phyloP scores from a whole-genome alignment of 2,797 vertebrate species.

The Dromococcyx pavoninus region DNA sequence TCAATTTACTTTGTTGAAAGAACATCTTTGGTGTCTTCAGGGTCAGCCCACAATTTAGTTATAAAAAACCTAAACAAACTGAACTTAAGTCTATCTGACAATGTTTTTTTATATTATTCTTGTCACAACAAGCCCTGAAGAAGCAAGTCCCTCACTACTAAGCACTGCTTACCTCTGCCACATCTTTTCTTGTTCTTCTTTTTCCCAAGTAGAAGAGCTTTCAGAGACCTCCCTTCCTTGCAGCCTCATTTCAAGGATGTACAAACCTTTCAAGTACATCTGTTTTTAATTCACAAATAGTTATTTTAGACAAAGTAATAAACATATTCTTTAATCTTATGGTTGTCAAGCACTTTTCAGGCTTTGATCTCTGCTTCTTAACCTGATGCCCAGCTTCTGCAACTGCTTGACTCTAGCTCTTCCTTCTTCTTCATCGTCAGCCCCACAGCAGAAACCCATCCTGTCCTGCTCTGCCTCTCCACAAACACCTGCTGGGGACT shows the following conservation, averaged over 20 bases:
- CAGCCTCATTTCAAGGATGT: not conserved
- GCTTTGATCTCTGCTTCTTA: not conserved
- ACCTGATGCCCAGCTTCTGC: rapidly evolving
- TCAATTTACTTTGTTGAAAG: not conserved
- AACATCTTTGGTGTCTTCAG: not conserved
- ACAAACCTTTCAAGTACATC: not conserved
- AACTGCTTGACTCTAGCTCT: rapidly evolving
- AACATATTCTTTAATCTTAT: rapidly evolving
- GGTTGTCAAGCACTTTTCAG: rapidly evolving
- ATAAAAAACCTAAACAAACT: not conserved
- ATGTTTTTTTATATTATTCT: not conserved
- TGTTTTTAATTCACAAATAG: rapidly evolving
- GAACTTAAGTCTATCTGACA: not conserved
- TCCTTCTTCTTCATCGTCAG: rapidly evolving
- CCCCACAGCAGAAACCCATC: rapidly evolving
- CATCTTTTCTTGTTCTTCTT: not conserved
- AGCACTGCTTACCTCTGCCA: not conserved
- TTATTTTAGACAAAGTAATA: not conserved
- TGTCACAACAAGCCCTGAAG: not conserved
- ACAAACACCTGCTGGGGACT: rapidly evolving
- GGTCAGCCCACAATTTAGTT: not conserved
- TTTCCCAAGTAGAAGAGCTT: not conserved
- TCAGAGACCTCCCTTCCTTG: not conserved
- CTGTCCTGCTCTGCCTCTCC: rapidly evolving
- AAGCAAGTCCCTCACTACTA: not conserved